Conservation (phyloP, 2,888 invertebrate genomes). For the Linnaemya tessellans region DNA sequence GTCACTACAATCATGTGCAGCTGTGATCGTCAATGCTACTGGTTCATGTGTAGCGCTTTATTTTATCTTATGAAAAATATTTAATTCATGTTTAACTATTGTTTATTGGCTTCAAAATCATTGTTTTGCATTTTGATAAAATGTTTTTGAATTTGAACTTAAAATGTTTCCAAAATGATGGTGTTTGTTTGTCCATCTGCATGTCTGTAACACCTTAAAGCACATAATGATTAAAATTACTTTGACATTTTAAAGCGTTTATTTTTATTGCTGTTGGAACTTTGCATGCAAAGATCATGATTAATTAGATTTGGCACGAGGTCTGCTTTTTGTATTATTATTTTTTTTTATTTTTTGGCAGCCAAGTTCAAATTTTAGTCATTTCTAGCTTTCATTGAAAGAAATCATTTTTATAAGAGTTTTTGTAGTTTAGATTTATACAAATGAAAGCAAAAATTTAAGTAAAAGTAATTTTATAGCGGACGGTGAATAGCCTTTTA, state of each 20-base stretch:
- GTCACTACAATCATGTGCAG: neutral
- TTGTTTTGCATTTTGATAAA: slow-evolving; percentile 11
- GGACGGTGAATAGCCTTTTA: too few relatives aligned
- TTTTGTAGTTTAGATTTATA: neutral
- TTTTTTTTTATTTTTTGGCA: neutral
- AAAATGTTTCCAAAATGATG: neutral
- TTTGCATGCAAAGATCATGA: slow-evolving; percentile 39
- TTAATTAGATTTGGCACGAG: slow-evolving; percentile 19
- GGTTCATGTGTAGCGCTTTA: neutral
- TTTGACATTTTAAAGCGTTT: slow-evolving; percentile 59
- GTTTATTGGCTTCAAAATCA: slow-evolving; percentile 34
- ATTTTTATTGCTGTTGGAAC: slow-evolving; percentile 22
- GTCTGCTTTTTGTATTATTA: neutral
- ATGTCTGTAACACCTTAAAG: slow-evolving; percentile 35
- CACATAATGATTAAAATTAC: slow-evolving; percentile 57
- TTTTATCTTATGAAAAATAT: slow-evolving; percentile 3
- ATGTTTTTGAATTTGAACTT: slow-evolving; percentile 23
- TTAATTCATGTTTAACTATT: slow-evolving; percentile 44
- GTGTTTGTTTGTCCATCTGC: neutral
- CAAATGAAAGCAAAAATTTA: neutral
- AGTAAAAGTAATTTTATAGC: too few relatives aligned
- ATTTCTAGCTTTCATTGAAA: neutral
- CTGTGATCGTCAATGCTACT: neutral
- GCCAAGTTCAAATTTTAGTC: neutral
- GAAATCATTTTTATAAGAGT: neutral